A percentile compares a stretch with the other conserved stretches of the same genome.
Conservation (phyloP, 2,888 invertebrate species). For the Trissolcus japonicus region DNA sequence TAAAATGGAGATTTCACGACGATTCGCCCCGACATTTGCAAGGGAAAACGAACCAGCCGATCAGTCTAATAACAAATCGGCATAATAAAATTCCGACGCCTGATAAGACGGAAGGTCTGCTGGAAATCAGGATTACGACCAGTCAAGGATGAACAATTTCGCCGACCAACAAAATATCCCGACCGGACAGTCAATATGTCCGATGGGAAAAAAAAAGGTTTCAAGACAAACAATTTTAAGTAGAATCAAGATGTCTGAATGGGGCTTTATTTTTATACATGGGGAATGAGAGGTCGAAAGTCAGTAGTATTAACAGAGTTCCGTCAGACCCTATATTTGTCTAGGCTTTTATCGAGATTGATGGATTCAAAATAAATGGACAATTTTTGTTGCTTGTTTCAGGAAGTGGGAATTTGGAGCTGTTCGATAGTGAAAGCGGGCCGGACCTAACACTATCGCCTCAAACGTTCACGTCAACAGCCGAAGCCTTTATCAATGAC, state of each 20-base stretch:
- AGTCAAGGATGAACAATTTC: slow-evolving; percentile 42
- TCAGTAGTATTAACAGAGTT: slow-evolving; percentile 9
- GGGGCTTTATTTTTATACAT: too few species aligned
- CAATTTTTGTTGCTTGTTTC: slow-evolving; percentile 55
- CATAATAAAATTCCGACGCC: slow-evolving; percentile 40
- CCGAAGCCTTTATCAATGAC: slow-evolving; percentile 82
- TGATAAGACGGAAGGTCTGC: slow-evolving; percentile 42
- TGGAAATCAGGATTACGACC: slow-evolving; percentile 50
- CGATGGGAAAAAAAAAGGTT: too few species aligned
- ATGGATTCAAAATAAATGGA: slow-evolving; percentile 6
- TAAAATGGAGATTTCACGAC: slow-evolving; percentile 22
- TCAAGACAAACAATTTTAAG: slow-evolving; percentile 2
- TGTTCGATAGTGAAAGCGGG: slow-evolving; percentile 80
- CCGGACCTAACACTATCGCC: slow-evolving; percentile 81
- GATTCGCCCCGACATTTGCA: slow-evolving; percentile 9
- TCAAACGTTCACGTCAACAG: slow-evolving; percentile 81
- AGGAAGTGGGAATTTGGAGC: slow-evolving; percentile 78
- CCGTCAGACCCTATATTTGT: too few species aligned
- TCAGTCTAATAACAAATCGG: slow-evolving; percentile 29
- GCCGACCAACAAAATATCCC: slow-evolving; percentile 14
- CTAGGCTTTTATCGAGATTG: background rate
- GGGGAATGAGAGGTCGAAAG: too few species aligned
- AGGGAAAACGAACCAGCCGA: slow-evolving; percentile 8
- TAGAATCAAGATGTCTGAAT: too few species aligned
- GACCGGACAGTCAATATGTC: too few species aligned